phyloP scores from a whole-genome alignment of 2,888 invertebrate species.

The Andricus curvator region DNA sequence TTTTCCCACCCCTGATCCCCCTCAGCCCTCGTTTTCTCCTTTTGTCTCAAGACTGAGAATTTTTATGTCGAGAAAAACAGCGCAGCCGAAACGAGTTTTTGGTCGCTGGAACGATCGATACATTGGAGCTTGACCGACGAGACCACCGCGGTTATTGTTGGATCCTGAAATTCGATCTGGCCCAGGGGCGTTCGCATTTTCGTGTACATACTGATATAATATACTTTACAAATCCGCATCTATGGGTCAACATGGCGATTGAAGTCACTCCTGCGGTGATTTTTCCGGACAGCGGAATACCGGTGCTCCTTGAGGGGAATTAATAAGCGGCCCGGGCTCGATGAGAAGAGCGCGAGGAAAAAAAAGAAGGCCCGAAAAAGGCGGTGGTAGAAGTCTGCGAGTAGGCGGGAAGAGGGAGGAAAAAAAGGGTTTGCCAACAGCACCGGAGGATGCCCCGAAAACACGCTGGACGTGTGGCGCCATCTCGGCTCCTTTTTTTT shows the following conservation, averaged over 20 bases:
- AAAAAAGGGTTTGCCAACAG: conserved; percentile 71
- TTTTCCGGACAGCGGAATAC: conserved; percentile 25
- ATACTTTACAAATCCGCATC: neutral
- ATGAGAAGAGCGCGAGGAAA: conserved; percentile 36
- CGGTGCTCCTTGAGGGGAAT: neutral
- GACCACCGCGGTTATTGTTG: conserved; percentile 40
- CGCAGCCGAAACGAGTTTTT: conserved; percentile 37
- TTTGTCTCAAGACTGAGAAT: conserved; percentile 41
- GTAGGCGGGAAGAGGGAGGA: conserved; percentile 52
- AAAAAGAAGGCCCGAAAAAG: conserved; percentile 39
- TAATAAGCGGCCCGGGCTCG: conserved; percentile 21
- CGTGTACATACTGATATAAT: conserved; percentile 6
- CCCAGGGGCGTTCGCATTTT: conserved; percentile 34
- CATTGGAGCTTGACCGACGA: conserved; percentile 39
- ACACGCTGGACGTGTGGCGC: conserved; percentile 77
- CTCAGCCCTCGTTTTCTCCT: neutral
- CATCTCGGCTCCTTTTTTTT: conserved; percentile 74
- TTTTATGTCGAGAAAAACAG: conserved; percentile 41
- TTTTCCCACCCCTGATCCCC: neutral
- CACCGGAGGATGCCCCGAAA: conserved; percentile 75
- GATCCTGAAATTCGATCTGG: conserved; percentile 37
- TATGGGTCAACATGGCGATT: neutral
- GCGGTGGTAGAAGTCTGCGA: conserved; percentile 29
- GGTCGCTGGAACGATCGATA: conserved; percentile 35
- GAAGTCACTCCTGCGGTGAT: neutral